Evolutionary conservation across 2,888 invertebrate genomes (phyloP), one percentile per base, ranked within the genome.

Genomic region (Tetropium fuscum): DNA sequence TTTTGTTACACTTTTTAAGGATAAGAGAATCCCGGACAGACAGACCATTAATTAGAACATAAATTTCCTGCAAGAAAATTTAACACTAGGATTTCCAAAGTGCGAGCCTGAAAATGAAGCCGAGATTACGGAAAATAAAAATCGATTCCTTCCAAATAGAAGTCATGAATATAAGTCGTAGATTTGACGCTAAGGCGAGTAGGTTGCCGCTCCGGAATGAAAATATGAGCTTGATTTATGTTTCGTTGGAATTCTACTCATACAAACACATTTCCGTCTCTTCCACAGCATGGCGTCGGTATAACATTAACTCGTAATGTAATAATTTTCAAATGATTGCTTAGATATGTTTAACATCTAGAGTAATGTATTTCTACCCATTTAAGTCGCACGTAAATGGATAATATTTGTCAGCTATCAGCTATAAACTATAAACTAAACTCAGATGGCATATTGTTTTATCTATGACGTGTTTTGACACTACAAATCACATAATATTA

Each of bases 171-270:
- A 48, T 48, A 49, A 49, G 49, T 49, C 38, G 38, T 15, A 36
- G 36, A 49, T 38, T 22, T 38, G 49, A 49, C 20, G 20, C 34
- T 18, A 48, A 34, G 18, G 34, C 47, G 47, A 30, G 18, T 13
- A 34, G 34, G 32, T 20, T 48, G 36, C 20, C 34, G 36, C 15
- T 48, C 22, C 18, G 25, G 51, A 40, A 51, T 40, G 40, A 51
- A 27, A 51, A 51, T 51, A 27, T 51, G 40, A 40, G n/a, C 38
- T 18, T 51, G 51, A 51, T 51, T 38, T 51, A 51, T 27, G 51
- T 15, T 34, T n/a, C 1, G 16, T 40, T 7, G 51, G 19, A 34
- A 51, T 51, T 27, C 25, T 40, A 36, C 22, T 48, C 36, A 11
- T 8, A 18, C 15, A n/a, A 25, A 49, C 38, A 25, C 36, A 25